Base-by-base conservation (phyloP, 2,113 vertebrate species). In the Rousettus leschenaultii region DNA sequence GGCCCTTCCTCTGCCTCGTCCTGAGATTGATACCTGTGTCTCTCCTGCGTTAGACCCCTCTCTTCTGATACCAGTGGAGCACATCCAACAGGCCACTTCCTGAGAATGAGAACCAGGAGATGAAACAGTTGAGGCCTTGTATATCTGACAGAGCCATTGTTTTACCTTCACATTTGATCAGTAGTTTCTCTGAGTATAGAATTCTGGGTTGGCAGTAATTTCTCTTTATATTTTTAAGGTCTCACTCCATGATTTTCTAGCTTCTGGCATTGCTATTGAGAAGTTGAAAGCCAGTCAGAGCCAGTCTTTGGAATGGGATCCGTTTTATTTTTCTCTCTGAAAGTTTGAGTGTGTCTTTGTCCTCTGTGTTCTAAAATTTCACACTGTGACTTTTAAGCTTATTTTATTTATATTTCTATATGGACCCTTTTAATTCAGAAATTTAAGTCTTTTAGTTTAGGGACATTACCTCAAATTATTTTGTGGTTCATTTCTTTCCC, bases 301-400 rank as follows among this genome's bases (percentile, higher is more conserved):
- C 70, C 33, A 57, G 1, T 51, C 33, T 95, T 94, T 65, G 19
- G 45, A 85, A 73, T 86, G 6, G 84, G 22, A n/a, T 89, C 75
- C 89, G 51, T 65, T 86, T 91, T 82, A 38, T 59, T 92, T 93
- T 90, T 84, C 57, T 66, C 48, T 59, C 63, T 45, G 33, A 48
- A 95, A 80, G 28, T 70, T 80, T 73, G 59, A 86, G 66, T 87
- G 5, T 74, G 9, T 51, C 63, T 90, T 63, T 94, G 66, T 57
- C 63, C 80, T 89, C 30, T 95, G 3, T 77, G 19, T 63, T 85
- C 85, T 90, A 88, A 92, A 82, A 85, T 84, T 92, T 88, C 24
- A 63, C 40, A 57, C 11, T 71, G 35, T 80, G 30, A 45, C 70
- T 95, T 91, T 82, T 35, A 48, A 92, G 51, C 79, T 86, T 73